Base-by-base conservation (phyloP, 2,113 vertebrate species). In the Oxyura jamaicensis region DNA sequence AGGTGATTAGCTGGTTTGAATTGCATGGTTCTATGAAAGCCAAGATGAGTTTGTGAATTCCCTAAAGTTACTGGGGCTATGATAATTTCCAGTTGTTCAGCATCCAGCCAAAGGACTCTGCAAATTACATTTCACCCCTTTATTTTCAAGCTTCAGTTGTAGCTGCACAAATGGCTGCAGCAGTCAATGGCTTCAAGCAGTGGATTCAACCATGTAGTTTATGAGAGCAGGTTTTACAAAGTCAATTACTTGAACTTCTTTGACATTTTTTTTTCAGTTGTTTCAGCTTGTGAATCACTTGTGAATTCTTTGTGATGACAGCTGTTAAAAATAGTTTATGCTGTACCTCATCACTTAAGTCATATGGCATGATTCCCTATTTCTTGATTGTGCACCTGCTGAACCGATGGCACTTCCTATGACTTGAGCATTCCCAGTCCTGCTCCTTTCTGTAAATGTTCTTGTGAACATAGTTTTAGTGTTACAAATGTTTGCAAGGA, bases 171-270 rank as follows among this genome's bases (percentile, higher is more conserved):
- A 63, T 33, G 33, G 68, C 36, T 53, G 46, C 33, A 82, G 44
- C 73, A 33, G 35, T 82, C 56, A 67, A 15, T 52, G 85, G 82
- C 50, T 93, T 86, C 63, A 91, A 19, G 35, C 53, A 67, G 19
- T 44, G 85, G 82, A 46, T 93, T 86, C 67, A 91, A 19, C 65
- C 39, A n/a, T 82, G n/a, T 78, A 48, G 36, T 79, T 87, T 96
- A 44, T 50, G 87, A 81, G 52, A 56, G 18, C 16, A 88, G 44
- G 72, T 77, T 83, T 94, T 79, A 53, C 53, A 73, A 3, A 91
- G 95, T 68, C 80, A 59, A 68, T 91, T 79, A 69, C 44, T 94
- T 79, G 63, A 81, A 83, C 36, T 63, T 88, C 63, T 72, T 21
- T 83, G 50, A 53, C 20, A 53, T 42, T 42, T 42, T 44, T 44